phyloP scores from a whole-genome alignment of 2,888 invertebrate genomes.

The Archips crataeganus region DNA sequence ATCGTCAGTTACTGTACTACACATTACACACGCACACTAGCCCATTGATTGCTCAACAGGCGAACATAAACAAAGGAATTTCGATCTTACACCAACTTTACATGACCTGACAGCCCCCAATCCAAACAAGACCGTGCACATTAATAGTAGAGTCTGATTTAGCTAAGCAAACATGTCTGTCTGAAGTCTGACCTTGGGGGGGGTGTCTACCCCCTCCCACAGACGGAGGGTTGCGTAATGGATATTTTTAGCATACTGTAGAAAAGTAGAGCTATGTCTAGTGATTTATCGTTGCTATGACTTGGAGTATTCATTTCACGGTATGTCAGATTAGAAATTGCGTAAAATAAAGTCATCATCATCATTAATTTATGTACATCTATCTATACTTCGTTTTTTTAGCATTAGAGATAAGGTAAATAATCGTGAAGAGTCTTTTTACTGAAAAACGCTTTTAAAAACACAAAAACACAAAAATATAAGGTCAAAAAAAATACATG shows the following conservation, averaged over 20 bases:
- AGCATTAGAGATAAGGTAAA: too few relatives aligned
- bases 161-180: conserved; percentile 47
- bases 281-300: conserved; percentile 31
- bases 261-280: conserved; percentile 43
- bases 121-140: conserved; percentile 50
- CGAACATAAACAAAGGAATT: conserved; percentile 54
- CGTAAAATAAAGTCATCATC: background rate
- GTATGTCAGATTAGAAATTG: background rate
- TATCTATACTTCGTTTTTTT: too few relatives aligned
- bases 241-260: conserved; percentile 70
- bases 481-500: too few relatives aligned
- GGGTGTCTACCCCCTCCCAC: conserved; percentile 66
- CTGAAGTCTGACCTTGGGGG: conserved; percentile 74
- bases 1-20: conserved; percentile 9
- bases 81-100: conserved; percentile 48
- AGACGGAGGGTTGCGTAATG: conserved; percentile 71
- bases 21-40: conserved; percentile 37
- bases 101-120: conserved; percentile 48
- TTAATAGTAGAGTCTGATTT: conserved; percentile 50
- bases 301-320: conserved; percentile 16
- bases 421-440: too few relatives aligned
- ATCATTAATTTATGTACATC: too few relatives aligned
- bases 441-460: too few relatives aligned
- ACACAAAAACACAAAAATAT: too few relatives aligned
- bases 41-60: conserved; percentile 74